Evolutionary conservation across 2,113 vertebrate species (phyloP).

Genomic region (Tetrax tetrax): DNA sequence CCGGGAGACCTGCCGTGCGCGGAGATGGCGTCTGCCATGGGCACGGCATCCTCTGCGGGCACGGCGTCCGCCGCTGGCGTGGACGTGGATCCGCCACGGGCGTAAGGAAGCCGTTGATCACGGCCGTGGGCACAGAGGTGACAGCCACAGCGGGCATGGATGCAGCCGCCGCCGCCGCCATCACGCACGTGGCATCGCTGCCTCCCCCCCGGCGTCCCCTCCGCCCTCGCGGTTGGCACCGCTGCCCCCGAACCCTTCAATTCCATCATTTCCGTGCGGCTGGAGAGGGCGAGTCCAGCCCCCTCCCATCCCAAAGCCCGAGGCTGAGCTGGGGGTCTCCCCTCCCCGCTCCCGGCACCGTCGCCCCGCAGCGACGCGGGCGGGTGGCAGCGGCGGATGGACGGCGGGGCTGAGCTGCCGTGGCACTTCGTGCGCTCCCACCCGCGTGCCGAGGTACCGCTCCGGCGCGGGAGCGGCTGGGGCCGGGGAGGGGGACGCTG

Average conservation of each 20-base stretch:
- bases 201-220: not conserved
- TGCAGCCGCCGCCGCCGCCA: not conserved
- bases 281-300: not conserved
- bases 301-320: fast-evolving
- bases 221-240: not conserved
- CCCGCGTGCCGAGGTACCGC: fast-evolving
- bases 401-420: fast-evolving
- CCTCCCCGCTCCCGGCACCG: fast-evolving
- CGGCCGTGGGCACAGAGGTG: not conserved
- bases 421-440: not conserved
- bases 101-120: not conserved
- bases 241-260: not conserved
- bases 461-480: not conserved
- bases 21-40: not conserved
- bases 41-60: too few species aligned
- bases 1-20: not conserved
- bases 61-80: too few species aligned
- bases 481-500: not conserved
- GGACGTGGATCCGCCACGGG: not conserved
- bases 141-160: not conserved
- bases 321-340: not conserved
- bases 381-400: fast-evolving
- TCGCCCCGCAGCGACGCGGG: fast-evolving
- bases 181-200: fast-evolving
- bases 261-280: too few species aligned